A percentile compares a stretch with the other conserved stretches of the same genome.
phyloP scores from a whole-genome alignment of 2,888 invertebrate genomes.

The Pyrrhia umbra region DNA sequence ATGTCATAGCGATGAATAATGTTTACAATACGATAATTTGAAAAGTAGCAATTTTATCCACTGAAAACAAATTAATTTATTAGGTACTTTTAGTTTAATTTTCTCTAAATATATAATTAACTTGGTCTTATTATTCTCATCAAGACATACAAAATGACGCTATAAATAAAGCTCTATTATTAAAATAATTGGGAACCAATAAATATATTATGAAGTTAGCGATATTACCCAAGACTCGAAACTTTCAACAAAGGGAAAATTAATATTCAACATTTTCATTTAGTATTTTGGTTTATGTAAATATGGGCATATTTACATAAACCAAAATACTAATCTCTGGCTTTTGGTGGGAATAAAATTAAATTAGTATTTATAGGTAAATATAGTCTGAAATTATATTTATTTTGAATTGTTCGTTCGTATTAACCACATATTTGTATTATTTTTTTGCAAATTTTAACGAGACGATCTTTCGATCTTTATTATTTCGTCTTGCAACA shows the following conservation, averaged over 20 bases:
- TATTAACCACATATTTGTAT: no score
- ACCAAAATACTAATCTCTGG: no score
- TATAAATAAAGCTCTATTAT: slow-evolving; percentile 11
- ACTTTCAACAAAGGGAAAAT: slow-evolving; percentile 20
- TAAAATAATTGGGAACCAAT: slow-evolving; percentile 28
- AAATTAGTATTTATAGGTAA: no score
- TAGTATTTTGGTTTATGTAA: slow-evolving; percentile 12
- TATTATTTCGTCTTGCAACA: no score
- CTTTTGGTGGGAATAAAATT: no score
- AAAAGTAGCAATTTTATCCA: neutral
- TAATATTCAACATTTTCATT: slow-evolving; percentile 38
- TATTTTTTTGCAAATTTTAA: no score
- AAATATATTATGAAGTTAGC: slow-evolving; percentile 14
- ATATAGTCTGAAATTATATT: no score
- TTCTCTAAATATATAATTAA: neutral
- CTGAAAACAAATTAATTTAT: neutral
- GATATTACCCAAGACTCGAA: slow-evolving; percentile 20
- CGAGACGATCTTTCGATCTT: no score
- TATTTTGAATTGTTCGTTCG: no score
- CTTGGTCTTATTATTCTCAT: neutral
- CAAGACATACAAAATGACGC: neutral
- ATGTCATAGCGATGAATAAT: no score
- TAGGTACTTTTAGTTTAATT: neutral
- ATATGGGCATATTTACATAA: no score
- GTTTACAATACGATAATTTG: no score